Conservation (phyloP, 2,888 invertebrate genomes). For the Hesperia comma region DNA sequence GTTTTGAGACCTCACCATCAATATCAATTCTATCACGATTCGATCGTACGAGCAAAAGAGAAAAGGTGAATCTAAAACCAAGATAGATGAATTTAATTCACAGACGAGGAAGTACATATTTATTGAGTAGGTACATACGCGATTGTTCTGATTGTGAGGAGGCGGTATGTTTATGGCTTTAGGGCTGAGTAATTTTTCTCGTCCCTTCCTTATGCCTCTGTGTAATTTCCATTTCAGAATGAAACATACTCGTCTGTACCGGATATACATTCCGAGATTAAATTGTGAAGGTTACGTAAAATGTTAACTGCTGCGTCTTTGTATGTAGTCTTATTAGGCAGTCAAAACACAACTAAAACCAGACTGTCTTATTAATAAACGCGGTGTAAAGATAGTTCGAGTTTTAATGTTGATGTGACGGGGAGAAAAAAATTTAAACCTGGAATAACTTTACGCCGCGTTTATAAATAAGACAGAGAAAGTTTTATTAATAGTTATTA, state of each 20-base stretch:
- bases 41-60: background rate
- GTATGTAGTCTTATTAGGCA: too few relatives aligned
- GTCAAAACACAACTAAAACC: too few relatives aligned
- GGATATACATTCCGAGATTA: background rate
- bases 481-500: too few relatives aligned
- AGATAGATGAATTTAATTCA: background rate
- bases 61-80: background rate
- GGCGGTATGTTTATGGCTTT: background rate
- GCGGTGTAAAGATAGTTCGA: too few relatives aligned
- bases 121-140: slow-evolving; percentile 2
- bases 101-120: slow-evolving; percentile 5
- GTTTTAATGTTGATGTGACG: too few relatives aligned
- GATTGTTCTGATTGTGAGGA: background rate
- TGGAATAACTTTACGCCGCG: too few relatives aligned
- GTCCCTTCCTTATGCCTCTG: background rate
- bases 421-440: too few relatives aligned
- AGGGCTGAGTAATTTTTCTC: slow-evolving; percentile 10
- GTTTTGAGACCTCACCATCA: background rate
- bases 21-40: background rate
- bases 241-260: too few relatives aligned
- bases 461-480: too few relatives aligned
- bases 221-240: background rate
- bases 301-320: too few relatives aligned
- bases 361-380: too few relatives aligned
- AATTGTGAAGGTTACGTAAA: background rate